Percentiles rank a stretch among this genome's conserved stretches.
Conservation (phyloP, 2,797 vertebrate genomes). For the Chrosomus eos region DNA sequence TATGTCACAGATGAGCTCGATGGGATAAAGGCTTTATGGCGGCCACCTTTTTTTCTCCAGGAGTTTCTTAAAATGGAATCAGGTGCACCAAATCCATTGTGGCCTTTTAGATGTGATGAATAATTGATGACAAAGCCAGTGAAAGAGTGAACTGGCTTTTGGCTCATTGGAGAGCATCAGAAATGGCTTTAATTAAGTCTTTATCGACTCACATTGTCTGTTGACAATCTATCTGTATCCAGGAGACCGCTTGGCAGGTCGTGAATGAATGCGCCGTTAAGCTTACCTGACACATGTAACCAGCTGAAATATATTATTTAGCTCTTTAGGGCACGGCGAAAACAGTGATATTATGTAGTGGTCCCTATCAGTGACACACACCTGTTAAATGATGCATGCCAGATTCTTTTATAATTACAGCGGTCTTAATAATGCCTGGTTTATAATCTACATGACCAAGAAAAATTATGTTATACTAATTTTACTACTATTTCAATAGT, state of each 20-base stretch:
- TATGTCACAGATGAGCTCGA: not conserved
- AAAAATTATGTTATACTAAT: too few relatives aligned
- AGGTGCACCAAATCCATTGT: constrained; percentile 16
- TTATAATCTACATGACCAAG: not conserved
- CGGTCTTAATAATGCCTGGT: not conserved
- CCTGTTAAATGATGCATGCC: not conserved
- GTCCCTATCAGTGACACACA: not conserved
- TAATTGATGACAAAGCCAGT: constrained; percentile 39
- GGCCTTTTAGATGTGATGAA: constrained; percentile 38
- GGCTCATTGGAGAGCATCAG: constrained; percentile 16
- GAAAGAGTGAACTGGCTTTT: constrained; percentile 40
- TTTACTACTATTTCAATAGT: too few relatives aligned
- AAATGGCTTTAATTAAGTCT: constrained; percentile 42
- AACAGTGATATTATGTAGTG: not conserved
- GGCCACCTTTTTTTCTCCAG: not conserved
- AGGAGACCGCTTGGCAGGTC: not conserved
- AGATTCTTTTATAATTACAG: constrained; percentile 18
- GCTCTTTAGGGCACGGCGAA: not conserved
- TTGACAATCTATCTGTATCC: not conserved
- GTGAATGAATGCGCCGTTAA: not conserved
- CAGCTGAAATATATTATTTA: constrained; percentile 32
- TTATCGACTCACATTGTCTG: constrained; percentile 32
- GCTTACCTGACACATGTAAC: not conserved
- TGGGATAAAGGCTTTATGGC: not conserved
- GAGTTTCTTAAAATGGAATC: constrained; percentile 33